phyloP scores from a whole-genome alignment of 2,888 invertebrate species.

The Buathra laborator region DNA sequence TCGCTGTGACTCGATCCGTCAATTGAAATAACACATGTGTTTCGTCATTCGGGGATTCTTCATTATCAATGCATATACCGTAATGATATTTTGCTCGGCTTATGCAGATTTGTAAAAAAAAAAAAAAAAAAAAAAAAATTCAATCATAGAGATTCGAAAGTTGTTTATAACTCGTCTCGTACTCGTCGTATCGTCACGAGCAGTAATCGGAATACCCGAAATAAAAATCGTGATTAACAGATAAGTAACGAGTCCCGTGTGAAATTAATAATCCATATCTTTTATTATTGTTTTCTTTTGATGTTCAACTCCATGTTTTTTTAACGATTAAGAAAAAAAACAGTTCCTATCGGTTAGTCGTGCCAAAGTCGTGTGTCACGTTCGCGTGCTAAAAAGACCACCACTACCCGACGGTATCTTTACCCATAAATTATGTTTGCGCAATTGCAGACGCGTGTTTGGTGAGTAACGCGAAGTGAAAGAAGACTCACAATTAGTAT shows the following conservation, averaged over 20 bases:
- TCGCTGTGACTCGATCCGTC: conserved; percentile 1
- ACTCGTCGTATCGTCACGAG: not conserved
- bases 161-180: not conserved
- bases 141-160: conserved; percentile 5
- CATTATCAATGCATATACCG: too few species aligned
- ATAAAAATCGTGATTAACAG: not conserved
- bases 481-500: conserved; percentile 52
- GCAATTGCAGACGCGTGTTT: conserved; percentile 56
- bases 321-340: not conserved
- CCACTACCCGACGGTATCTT: conserved; percentile 35
- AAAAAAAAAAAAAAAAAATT: not conserved
- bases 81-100: too few species aligned
- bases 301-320: not conserved
- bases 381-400: conserved; percentile 30
- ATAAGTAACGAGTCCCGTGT: not conserved
- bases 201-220: not conserved
- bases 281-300: conserved; percentile 4
- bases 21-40: not conserved
- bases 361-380: conserved; percentile 51
- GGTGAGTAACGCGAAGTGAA: conserved; percentile 58
- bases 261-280: not conserved
- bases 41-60: not conserved
- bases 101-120: too few species aligned
- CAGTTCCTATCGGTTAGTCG: conserved; percentile 31
- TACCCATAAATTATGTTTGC: conserved; percentile 60